A percentile compares a stretch with the other conserved stretches of the same genome.
Evolutionary conservation across 2,888 invertebrate genomes (phyloP).

Genomic region (Epicampocera succincta): DNA sequence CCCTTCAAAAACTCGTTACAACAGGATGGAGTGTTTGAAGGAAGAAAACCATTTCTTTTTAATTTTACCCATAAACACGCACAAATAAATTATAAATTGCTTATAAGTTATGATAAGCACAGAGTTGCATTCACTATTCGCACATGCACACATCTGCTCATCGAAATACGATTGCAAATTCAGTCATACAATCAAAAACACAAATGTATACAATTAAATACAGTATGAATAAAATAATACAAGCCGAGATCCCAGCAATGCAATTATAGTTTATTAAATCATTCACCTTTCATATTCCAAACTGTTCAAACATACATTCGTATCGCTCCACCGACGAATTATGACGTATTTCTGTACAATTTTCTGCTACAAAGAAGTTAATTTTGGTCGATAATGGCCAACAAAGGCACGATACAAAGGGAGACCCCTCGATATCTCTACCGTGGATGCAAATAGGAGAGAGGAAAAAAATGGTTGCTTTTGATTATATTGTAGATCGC

Average conservation of each 20-base stretch:
- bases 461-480: too few relatives aligned
- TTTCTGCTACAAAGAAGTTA: too few relatives aligned
- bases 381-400: too few relatives aligned
- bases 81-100: conserved; percentile 23
- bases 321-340: too few relatives aligned
- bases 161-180: background rate
- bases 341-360: too few relatives aligned
- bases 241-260: conserved; percentile 16
- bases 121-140: conserved; percentile 69
- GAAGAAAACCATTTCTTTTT: background rate
- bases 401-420: too few relatives aligned
- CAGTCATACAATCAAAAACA: conserved; percentile 9
- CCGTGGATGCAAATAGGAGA: too few relatives aligned
- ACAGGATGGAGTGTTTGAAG: too few relatives aligned
- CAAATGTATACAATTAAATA: conserved; percentile 4
- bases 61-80: conserved; percentile 11
- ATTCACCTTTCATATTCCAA: conserved; percentile 15
- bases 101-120: conserved; percentile 32
- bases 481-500: too few relatives aligned
- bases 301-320: conserved; percentile 19
- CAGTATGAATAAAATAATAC: conserved; percentile 22
- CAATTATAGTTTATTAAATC: conserved; percentile 37
- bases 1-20: too few relatives aligned
- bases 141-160: conserved; percentile 3
- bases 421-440: too few relatives aligned